phyloP scores from a whole-genome alignment of 2,888 invertebrate genomes.

The Rhagonycha fulva region DNA sequence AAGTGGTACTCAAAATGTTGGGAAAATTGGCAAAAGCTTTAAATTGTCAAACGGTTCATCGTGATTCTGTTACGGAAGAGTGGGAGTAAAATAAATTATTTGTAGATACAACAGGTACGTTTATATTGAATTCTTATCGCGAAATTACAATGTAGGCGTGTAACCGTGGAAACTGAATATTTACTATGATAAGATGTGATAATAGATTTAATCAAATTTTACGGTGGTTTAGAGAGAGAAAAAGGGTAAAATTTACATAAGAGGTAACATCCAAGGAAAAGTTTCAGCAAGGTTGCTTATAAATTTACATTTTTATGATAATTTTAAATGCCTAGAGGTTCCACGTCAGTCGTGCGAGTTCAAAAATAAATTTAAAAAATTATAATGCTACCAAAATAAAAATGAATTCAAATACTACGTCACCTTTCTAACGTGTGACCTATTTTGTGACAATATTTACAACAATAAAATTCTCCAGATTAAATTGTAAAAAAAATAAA shows the following conservation, averaged over 20 bases:
- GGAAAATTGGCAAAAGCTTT: background rate
- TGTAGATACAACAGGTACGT: background rate
- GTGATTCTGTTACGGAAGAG: background rate
- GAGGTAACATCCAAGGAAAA: background rate
- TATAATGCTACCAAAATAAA: background rate
- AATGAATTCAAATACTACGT: background rate
- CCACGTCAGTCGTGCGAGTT: background rate
- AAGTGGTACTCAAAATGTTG: background rate
- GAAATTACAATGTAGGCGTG: background rate
- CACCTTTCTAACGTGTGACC: background rate
- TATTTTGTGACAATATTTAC: background rate
- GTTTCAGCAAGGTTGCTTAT: background rate
- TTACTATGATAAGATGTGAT: background rate
- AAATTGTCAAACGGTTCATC: background rate
- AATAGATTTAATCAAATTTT: background rate
- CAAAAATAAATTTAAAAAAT: background rate
- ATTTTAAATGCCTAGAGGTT: background rate
- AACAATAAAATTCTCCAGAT: background rate
- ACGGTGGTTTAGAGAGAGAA: background rate
- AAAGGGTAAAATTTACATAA: background rate
- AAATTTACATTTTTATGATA: background rate
- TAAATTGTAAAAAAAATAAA: background rate
- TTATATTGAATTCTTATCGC: background rate
- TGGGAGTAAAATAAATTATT: background rate
- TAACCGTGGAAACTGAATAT: background rate